These are phyloP conservation scores for Eulithis testata DNA, from an alignment of 2,888 invertebrate species.

Conservation along the genomic window DNA sequence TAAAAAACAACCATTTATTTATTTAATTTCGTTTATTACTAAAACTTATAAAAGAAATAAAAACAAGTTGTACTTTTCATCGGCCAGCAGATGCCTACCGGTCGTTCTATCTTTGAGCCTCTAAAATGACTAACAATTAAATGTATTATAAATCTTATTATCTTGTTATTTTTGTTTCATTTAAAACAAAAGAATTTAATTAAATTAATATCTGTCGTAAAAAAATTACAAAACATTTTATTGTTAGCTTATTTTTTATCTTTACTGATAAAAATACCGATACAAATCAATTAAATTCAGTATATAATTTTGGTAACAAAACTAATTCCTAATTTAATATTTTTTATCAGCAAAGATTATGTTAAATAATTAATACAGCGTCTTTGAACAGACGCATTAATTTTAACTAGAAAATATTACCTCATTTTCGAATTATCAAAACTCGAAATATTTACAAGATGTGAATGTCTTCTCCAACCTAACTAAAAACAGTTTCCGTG, in stretches of 20 bases:
- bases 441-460: constrained; percentile 34
- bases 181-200: not conserved
- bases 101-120: constrained; percentile 26
- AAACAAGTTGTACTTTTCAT: constrained; percentile 40
- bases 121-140: constrained; percentile 28
- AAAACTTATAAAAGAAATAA: constrained; percentile 39
- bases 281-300: not conserved
- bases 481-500: constrained; percentile 26
- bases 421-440: constrained; percentile 38
- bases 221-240: constrained; percentile 15
- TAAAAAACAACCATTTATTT: constrained; percentile 16
- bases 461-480: constrained; percentile 30
- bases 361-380: constrained; percentile 29
- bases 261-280: constrained; percentile 18
- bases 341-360: constrained; percentile 29
- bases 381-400: constrained; percentile 41
- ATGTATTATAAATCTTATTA: not conserved
- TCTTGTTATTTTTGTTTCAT: not conserved
- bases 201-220: not conserved
- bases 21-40: constrained; percentile 33
- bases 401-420: constrained; percentile 28
- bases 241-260: constrained; percentile 20
- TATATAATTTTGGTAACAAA: too few species aligned
- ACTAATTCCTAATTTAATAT: not conserved
- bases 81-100: constrained; percentile 17